Evolutionary conservation across 2,797 vertebrate genomes (phyloP).

Genomic region (Paguma larvata): DNA sequence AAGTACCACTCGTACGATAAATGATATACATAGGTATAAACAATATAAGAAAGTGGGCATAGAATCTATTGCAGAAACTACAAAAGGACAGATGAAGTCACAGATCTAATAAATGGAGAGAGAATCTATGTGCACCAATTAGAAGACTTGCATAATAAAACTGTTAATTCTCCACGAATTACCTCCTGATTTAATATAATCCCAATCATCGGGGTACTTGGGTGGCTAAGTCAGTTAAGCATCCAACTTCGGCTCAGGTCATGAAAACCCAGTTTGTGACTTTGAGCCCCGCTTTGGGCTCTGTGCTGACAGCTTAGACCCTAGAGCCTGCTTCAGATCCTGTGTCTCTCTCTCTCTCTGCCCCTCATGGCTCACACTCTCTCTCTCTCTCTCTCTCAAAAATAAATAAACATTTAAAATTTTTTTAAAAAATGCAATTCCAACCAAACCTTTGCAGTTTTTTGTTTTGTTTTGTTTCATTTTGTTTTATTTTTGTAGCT

Average conservation of each 20-base stretch:
- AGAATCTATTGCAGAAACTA: neutral
- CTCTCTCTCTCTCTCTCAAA: no score
- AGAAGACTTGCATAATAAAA: neutral
- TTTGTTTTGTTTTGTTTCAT: neutral
- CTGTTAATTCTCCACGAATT: neutral
- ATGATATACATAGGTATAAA: neutral
- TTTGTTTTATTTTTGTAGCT: neutral
- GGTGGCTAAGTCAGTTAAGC: no score
- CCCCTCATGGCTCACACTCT: no score
- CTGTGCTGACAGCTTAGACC: no score
- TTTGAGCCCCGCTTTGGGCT: no score
- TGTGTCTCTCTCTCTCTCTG: no score
- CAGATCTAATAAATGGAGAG: neutral
- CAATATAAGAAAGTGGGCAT: neutral
- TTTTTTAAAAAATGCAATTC: neutral
- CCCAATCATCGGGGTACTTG: neutral
- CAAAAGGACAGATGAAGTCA: neutral
- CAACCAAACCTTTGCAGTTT: neutral
- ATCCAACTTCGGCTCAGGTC: no score
- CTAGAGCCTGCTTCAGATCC: no score
- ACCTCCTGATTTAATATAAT: neutral
- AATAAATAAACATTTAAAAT: no score
- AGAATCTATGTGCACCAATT: neutral
- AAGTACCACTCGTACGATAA: neutral
- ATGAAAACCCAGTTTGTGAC: no score